Conservation (phyloP, 30 jellyfish, hydroid and myxozoan species). For the Mastigias papua region DNA sequence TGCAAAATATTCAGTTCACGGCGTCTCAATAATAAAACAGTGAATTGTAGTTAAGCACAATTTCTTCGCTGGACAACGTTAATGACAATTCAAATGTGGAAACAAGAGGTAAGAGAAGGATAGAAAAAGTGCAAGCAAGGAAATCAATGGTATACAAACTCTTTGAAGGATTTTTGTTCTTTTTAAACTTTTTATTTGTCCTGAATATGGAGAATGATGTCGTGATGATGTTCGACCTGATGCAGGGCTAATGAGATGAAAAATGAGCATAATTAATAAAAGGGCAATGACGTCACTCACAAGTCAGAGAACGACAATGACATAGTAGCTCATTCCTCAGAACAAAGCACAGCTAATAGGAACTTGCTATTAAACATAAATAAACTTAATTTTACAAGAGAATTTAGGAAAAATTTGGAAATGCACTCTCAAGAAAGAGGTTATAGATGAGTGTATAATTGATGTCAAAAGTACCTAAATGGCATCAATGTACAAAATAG, state of each 20-base stretch:
- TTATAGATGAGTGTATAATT: too few relatives aligned
- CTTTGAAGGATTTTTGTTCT: conserved; percentile 66
- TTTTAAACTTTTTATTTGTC: conserved; percentile 62
- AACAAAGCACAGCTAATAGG: neutral
- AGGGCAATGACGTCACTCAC: neutral
- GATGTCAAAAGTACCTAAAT: too few relatives aligned
- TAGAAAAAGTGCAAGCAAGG: neutral
- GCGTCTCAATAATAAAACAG: too few relatives aligned
- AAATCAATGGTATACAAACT: conserved; percentile 18
- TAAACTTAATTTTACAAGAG: too few relatives aligned
- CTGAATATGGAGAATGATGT: conserved; percentile 61
- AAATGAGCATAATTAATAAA: neutral
- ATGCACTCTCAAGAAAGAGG: too few relatives aligned
- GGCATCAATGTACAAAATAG: too few relatives aligned
- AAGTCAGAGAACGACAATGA: neutral
- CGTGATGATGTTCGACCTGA: conserved; percentile 5
- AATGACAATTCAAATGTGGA: neutral
- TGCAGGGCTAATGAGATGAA: conserved; percentile 51
- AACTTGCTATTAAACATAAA: too few relatives aligned
- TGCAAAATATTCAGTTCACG: too few relatives aligned
- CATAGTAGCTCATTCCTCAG: neutral
- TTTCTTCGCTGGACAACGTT: too few relatives aligned
- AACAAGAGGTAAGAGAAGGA: neutral
- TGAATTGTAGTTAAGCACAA: too few relatives aligned
- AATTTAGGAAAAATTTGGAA: too few relatives aligned